Conservation (phyloP, 2,113 vertebrate species). For the Heloderma charlesbogerti region DNA sequence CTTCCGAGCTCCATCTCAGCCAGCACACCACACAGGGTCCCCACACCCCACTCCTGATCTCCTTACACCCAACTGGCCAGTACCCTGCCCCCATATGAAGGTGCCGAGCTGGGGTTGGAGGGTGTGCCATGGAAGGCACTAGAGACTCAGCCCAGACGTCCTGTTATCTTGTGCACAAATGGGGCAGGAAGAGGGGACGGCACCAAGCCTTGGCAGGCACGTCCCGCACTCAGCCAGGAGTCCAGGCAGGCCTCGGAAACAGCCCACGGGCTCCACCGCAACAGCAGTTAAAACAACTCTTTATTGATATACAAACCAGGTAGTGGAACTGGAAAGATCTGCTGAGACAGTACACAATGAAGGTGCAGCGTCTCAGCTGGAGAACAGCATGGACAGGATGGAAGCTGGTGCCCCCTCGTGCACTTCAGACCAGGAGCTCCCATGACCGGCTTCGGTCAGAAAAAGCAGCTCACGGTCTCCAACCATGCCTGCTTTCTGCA, state of each 20-base stretch:
- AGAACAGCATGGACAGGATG: neutral
- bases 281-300: conserved; percentile 44
- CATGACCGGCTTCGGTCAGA: neutral
- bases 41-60: neutral
- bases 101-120: neutral
- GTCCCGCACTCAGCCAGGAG: neutral
- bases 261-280: neutral
- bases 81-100: neutral
- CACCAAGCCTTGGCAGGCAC: neutral
- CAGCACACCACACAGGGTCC: neutral
- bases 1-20: too few species aligned
- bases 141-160: neutral
- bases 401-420: conserved; percentile 3
- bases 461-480: neutral
- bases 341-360: conserved; percentile 12
- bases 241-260: neutral
- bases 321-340: conserved; percentile 14
- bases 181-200: neutral
- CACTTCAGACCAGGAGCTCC: neutral
- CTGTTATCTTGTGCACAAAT: neutral
- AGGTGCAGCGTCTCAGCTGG: conserved; percentile 10
- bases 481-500: neutral
- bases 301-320: conserved; percentile 64
- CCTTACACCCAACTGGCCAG: neutral
- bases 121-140: neutral